Evolutionary conservation across 1,140 invertebrate genomes (phyloP).

Genomic region (Bathynomus jamesi): DNA sequence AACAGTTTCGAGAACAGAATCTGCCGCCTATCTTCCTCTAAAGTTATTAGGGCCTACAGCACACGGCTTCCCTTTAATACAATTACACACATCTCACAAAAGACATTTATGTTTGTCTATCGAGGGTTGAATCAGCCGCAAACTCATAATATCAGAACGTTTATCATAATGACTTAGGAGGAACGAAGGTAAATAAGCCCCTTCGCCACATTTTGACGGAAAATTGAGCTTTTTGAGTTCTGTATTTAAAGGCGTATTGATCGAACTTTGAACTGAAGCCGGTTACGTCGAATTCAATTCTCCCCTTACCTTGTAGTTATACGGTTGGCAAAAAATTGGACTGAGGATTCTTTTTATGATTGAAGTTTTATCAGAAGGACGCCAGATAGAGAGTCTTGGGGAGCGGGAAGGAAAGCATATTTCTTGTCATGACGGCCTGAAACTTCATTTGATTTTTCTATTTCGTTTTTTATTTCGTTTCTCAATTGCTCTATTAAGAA

Average conservation of each 20-base stretch:
- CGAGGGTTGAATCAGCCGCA: neutral
- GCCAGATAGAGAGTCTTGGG: neutral
- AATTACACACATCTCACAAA: conserved; percentile 1
- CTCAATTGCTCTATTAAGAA: neutral
- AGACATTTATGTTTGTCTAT: neutral
- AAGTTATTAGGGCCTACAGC: neutral
- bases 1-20: neutral
- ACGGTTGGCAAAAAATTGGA: neutral
- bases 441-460: neutral
- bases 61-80: neutral
- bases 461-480: neutral
- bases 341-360: neutral
- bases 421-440: neutral
- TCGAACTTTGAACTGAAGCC: neutral
- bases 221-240: neutral
- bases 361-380: neutral
- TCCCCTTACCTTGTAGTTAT: neutral
- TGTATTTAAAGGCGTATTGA: neutral
- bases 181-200: neutral
- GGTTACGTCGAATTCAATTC: neutral
- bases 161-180: neutral
- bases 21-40: neutral
- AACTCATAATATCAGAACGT: neutral
- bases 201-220: neutral
- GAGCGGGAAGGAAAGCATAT: neutral